Evolutionary conservation across 1,140 invertebrate species (phyloP).

Genomic region (Gryon sp.): DNA sequence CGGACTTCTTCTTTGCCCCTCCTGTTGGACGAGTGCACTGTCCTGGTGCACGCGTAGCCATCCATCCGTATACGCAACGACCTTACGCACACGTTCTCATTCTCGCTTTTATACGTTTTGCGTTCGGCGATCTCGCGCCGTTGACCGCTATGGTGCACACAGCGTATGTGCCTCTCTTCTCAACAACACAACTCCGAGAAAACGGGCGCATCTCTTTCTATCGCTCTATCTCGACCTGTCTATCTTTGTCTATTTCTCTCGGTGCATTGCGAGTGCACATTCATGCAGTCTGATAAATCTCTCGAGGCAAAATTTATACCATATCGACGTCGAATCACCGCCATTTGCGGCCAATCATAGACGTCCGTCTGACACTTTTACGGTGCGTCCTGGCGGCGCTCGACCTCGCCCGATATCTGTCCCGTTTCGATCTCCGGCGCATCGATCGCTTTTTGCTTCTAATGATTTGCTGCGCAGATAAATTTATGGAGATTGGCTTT

Average conservation of each 20-base stretch:
- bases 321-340: slow-evolving; percentile 30
- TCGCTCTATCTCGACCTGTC: too few relatives aligned
- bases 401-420: slow-evolving; percentile 2
- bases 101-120: slow-evolving; percentile 48
- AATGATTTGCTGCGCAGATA: too few relatives aligned
- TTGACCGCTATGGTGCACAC: slow-evolving; percentile 47
- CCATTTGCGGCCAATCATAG: slow-evolving; percentile 28
- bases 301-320: slow-evolving; percentile 35
- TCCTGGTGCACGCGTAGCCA: slow-evolving; percentile 58
- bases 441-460: too few relatives aligned
- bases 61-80: slow-evolving; percentile 60
- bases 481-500: too few relatives aligned
- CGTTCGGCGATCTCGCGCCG: slow-evolving; percentile 37
- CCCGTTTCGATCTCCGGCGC: background rate
- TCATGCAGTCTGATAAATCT: slow-evolving; percentile 26
- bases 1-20: background rate
- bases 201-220: slow-evolving; percentile 15
- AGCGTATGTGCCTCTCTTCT: too few relatives aligned
- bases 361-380: slow-evolving; percentile 29
- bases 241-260: too few relatives aligned
- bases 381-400: background rate
- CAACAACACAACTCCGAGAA: slow-evolving; percentile 16
- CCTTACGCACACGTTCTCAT: slow-evolving; percentile 57
- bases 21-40: slow-evolving; percentile 42
- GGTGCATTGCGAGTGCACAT: too few relatives aligned